Percentiles rank a stretch among this genome's conserved stretches.
Evolutionary conservation across 2,797 vertebrate genomes (phyloP).

Genomic region (Chelonia mydas): DNA sequence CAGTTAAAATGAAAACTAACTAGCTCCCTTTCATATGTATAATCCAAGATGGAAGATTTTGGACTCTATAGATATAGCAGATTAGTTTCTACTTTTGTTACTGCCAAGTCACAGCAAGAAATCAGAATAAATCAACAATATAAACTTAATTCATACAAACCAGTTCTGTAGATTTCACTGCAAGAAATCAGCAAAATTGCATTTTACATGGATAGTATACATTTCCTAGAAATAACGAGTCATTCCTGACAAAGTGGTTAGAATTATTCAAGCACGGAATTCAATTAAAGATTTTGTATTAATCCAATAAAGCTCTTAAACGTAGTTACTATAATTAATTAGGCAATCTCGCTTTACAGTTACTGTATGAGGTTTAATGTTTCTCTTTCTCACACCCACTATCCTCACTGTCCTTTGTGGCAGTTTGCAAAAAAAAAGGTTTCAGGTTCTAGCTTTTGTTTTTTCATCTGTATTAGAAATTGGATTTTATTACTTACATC

Average conservation of each 20-base stretch:
- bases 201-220: background rate
- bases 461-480: background rate
- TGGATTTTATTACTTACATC: background rate
- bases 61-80: constrained; percentile 27
- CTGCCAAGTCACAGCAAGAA: constrained; percentile 25
- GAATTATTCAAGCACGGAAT: background rate
- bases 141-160: background rate
- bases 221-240: background rate
- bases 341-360: background rate
- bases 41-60: constrained; percentile 38
- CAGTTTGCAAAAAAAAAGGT: background rate
- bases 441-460: background rate
- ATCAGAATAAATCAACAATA: constrained; percentile 44
- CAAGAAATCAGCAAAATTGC: background rate
- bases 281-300: background rate
- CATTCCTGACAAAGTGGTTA: background rate
- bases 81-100: constrained; percentile 58
- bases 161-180: constrained; percentile 34
- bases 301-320: background rate
- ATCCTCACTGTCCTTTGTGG: background rate
- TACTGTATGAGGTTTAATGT: background rate
- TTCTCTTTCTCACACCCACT: background rate
- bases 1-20: constrained; percentile 46
- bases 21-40: constrained; percentile 53
- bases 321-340: background rate